Evolutionary conservation across 1,140 invertebrate species (phyloP).

Genomic region (Anastrepha ludens): DNA sequence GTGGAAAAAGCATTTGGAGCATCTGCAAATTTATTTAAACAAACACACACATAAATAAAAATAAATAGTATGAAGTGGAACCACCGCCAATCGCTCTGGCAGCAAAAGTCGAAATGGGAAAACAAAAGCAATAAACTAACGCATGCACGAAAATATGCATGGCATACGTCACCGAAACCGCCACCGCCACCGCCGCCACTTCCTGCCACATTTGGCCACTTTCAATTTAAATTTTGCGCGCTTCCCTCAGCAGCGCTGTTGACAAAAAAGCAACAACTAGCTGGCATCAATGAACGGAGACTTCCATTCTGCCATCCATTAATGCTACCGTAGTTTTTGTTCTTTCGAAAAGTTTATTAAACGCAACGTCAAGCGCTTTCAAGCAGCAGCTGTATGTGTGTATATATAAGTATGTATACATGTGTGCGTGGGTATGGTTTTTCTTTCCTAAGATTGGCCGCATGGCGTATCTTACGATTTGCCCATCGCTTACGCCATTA

Average conservation of each 20-base stretch:
- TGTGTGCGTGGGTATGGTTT: neutral
- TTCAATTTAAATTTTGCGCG: slow-evolving; percentile 28
- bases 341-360: neutral
- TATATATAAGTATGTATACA: neutral
- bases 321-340: neutral
- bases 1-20: neutral
- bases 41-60: neutral
- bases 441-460: neutral
- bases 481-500: neutral
- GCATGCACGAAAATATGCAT: neutral
- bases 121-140: slow-evolving; percentile 13
- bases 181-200: neutral
- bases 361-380: neutral
- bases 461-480: neutral
- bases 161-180: neutral
- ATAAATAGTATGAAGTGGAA: slow-evolving; percentile 3
- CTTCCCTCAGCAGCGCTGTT: neutral
- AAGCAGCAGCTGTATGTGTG: neutral
- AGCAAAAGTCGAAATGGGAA: neutral
- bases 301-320: neutral
- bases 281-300: neutral
- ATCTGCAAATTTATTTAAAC: neutral
- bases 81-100: neutral
- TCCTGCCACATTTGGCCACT: slow-evolving; percentile 29
- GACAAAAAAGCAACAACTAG: neutral